Evolutionary conservation across 2,113 vertebrate species (phyloP).

Genomic region (Hassar affinis): DNA sequence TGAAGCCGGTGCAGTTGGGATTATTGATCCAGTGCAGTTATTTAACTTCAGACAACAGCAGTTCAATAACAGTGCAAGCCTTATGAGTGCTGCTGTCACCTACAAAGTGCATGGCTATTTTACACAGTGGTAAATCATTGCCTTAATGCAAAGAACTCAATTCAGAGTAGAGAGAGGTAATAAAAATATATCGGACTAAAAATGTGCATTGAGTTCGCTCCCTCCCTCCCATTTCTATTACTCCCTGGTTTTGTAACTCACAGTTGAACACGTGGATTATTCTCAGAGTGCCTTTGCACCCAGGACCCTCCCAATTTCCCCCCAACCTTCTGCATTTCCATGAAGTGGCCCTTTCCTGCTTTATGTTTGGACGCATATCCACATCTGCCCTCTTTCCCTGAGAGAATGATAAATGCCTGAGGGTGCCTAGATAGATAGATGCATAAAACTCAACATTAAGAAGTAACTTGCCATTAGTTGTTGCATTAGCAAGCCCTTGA

Average conservation of each 20-base stretch:
- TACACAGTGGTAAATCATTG: constrained; percentile 9
- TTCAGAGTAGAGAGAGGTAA: not conserved
- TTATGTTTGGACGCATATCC: not conserved
- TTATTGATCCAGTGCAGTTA: not conserved
- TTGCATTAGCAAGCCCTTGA: constrained; percentile 7
- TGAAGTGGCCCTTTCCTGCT: not conserved
- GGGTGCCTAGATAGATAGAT: not conserved
- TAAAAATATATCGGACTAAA: not conserved
- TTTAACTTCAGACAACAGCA: not conserved
- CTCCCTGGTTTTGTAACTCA: not conserved
- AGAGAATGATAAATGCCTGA: not conserved
- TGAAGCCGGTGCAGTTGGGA: not conserved
- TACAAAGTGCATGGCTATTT: not conserved
- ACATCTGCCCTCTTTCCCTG: not conserved
- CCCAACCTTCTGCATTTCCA: not conserved
- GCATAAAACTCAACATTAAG: not conserved
- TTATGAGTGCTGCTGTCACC: not conserved
- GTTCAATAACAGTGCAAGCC: not conserved
- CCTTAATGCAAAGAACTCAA: not conserved
- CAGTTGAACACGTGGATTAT: not conserved
- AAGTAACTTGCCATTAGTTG: not conserved
- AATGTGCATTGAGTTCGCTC: not conserved
- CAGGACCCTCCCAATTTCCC: not conserved
- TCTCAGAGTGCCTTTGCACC: not conserved
- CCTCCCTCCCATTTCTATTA: not conserved